Percentiles rank a stretch among this genome's conserved stretches.
Conservation (phyloP, 2,797 vertebrate genomes). For the Ara ararauna region DNA sequence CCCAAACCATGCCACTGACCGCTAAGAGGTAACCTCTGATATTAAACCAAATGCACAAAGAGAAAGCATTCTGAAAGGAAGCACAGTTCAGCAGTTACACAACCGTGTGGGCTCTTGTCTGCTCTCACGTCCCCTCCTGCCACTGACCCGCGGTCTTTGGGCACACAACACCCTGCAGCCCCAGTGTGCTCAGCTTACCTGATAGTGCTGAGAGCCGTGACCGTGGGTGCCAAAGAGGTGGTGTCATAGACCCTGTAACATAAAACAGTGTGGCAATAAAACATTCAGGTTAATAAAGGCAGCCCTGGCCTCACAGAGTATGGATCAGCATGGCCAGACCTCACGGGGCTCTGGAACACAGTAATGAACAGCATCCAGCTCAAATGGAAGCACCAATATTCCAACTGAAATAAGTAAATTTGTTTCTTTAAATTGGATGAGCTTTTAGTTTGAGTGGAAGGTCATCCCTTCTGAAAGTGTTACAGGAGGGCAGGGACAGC, state of each 20-base stretch:
- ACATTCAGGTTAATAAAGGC: neutral
- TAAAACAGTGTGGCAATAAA: neutral
- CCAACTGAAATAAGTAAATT: neutral
- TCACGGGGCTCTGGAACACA: neutral
- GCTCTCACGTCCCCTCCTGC: neutral
- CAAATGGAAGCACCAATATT: neutral
- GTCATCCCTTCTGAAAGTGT: neutral
- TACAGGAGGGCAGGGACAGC: neutral
- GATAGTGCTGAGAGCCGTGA: neutral
- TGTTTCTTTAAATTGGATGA: neutral
- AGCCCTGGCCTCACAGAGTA: neutral
- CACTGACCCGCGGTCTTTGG: neutral
- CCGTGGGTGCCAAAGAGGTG: neutral
- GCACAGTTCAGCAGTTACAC: neutral
- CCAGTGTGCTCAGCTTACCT: neutral
- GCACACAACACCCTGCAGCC: neutral
- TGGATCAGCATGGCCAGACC: neutral
- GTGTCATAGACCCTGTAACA: neutral
- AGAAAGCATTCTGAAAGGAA: neutral
- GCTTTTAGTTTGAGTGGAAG: neutral
- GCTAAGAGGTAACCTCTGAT: neutral
- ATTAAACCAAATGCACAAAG: neutral
- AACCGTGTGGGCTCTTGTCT: neutral
- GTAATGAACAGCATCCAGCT: neutral
- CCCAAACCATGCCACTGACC: neutral